A percentile compares a stretch with the other conserved stretches of the same genome.
Evolutionary conservation across 2,888 invertebrate genomes (phyloP).

Genomic region (Nysson spinosus): DNA sequence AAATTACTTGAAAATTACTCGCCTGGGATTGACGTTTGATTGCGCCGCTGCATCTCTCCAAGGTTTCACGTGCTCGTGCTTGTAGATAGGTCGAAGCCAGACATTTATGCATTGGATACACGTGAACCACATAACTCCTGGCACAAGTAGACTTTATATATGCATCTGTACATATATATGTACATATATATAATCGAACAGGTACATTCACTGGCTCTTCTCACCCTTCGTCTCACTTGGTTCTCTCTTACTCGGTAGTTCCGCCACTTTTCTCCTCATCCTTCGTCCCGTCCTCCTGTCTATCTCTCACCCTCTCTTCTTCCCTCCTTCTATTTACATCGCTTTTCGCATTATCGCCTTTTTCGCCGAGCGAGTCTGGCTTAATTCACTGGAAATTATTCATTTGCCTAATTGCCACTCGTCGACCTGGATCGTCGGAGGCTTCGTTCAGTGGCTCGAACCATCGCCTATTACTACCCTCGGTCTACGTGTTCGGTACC

Average conservation of each 20-base stretch:
- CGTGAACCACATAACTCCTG: conserved; percentile 24
- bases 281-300: conserved; percentile 9
- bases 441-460: conserved; percentile 40
- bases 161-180: conserved; percentile 2
- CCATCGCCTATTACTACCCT: conserved; percentile 5
- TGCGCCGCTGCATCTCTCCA: conserved; percentile 50
- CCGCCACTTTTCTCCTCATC: conserved; percentile 25
- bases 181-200: conserved; percentile 8
- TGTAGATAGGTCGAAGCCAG: conserved; percentile 44
- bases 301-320: conserved; percentile 18
- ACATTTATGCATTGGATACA: conserved; percentile 36
- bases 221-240: conserved; percentile 51
- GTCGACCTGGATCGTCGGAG: conserved; percentile 58
- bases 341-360: conserved; percentile 65
- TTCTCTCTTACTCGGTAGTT: conserved; percentile 33
- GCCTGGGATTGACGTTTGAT: conserved; percentile 73
- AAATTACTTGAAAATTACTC: conserved; percentile 69
- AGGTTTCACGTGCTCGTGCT: conserved; percentile 4
- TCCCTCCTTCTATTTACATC: conserved; percentile 55
- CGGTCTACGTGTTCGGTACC: conserved; percentile 20
- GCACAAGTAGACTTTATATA: neutral
- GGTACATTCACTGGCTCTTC: conserved; percentile 32
- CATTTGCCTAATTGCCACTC: conserved; percentile 68
- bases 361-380: conserved; percentile 53
- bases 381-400: conserved; percentile 68